phyloP scores from a whole-genome alignment of 2,113 vertebrate species.

The Hymenochirus boettgeri region DNA sequence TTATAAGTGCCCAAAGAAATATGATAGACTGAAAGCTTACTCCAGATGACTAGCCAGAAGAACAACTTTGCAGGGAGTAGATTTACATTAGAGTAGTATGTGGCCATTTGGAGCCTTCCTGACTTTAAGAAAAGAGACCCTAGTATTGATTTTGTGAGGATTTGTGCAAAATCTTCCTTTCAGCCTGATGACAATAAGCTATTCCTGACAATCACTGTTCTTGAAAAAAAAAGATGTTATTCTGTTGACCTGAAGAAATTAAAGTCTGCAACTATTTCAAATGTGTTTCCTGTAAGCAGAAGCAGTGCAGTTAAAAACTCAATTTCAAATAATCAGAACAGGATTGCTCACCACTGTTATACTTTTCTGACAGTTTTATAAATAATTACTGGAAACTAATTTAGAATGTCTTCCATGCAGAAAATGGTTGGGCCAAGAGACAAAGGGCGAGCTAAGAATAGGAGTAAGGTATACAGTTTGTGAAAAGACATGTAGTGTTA shows the following conservation, averaged over 20 bases:
- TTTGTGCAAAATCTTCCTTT: conserved; percentile 44
- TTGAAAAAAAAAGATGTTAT: conserved; percentile 46
- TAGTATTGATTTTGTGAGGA: background rate
- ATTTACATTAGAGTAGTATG: background rate
- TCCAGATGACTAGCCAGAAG: conserved; percentile 33
- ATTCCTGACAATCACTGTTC: conserved; percentile 58
- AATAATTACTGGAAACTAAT: too few relatives aligned
- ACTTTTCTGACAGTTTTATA: too few relatives aligned
- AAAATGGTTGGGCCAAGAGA: too few relatives aligned
- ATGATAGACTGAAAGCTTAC: background rate
- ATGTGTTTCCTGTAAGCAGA: background rate
- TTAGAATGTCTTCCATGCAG: too few relatives aligned
- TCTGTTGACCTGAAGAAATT: conserved; percentile 23
- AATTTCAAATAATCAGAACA: too few relatives aligned
- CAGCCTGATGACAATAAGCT: conserved; percentile 50
- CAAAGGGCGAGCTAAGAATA: too few relatives aligned
- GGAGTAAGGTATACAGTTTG: too few relatives aligned
- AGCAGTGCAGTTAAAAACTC: background rate
- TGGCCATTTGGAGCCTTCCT: background rate
- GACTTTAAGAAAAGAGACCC: conserved; percentile 24
- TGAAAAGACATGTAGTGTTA: too few relatives aligned
- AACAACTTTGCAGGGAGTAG: background rate
- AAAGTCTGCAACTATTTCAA: conserved; percentile 20
- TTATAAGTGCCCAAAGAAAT: background rate
- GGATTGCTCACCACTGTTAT: too few relatives aligned